phyloP scores from a whole-genome alignment of 2,888 invertebrate genomes.

The Dicyrtomina minuta region DNA sequence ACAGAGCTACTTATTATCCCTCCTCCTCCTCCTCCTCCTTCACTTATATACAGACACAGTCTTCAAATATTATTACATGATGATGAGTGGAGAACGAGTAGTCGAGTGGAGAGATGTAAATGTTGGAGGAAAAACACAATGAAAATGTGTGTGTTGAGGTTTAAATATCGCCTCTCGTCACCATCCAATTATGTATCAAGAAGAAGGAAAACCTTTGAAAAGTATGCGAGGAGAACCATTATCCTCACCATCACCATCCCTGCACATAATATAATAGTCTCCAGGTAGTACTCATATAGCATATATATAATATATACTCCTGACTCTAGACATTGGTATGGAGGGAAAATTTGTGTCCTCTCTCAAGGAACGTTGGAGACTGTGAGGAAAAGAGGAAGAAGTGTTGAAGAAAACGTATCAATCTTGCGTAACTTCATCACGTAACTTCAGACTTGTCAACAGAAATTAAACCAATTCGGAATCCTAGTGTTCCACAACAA shows the following conservation, averaged over 20 bases:
- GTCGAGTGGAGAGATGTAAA: no score
- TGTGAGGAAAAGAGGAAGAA: not conserved
- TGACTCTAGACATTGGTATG: not conserved
- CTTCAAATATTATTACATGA: not conserved
- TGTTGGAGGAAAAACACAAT: no score
- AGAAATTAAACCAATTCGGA: slow-evolving; percentile 44
- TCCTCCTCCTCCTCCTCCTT: not conserved
- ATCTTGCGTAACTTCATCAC: slow-evolving; percentile 47
- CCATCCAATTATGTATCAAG: no score
- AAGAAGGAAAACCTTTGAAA: no score
- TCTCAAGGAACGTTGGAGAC: not conserved
- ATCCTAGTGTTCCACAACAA: slow-evolving; percentile 34
- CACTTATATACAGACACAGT: not conserved
- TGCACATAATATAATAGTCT: no score
- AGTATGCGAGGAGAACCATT: no score
- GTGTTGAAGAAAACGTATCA: slow-evolving; percentile 31
- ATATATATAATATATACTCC: not conserved
- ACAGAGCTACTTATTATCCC: not conserved
- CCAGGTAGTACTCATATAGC: no score
- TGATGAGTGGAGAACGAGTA: not conserved
- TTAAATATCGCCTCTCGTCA: no score
- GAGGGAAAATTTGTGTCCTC: slow-evolving; percentile 2
- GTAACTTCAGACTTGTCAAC: slow-evolving; percentile 45
- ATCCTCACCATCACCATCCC: no score
- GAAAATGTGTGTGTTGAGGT: no score